A percentile compares a stretch with the other conserved stretches of the same genome.
These are phyloP conservation scores for Vanacampus margaritifer DNA, from an alignment of 2,113 vertebrate species.

Conservation along the genomic window DNA sequence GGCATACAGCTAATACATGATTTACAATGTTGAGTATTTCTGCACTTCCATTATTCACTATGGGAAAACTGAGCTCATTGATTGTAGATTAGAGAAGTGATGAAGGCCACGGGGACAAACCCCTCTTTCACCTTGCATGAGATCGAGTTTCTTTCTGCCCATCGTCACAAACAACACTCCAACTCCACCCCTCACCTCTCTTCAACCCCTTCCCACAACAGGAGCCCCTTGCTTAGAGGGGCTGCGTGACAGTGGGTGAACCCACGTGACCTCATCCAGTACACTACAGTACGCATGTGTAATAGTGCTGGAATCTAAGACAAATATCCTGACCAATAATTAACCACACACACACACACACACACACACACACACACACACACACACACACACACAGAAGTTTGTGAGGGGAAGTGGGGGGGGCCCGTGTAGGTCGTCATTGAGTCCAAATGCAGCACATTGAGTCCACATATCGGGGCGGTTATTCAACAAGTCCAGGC, in stretches of 20 bases:
- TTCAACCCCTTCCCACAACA: slow-evolving; percentile 2
- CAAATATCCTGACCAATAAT: slow-evolving; percentile 1
- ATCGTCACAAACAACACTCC: slow-evolving; percentile 11
- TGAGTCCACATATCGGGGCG: slow-evolving; percentile 1
- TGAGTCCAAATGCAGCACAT: background rate
- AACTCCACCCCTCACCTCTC: slow-evolving; percentile 21
- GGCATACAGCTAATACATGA: background rate
- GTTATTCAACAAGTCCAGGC: slow-evolving; percentile 36
- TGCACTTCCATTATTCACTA: background rate
- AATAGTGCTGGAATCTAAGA: background rate
- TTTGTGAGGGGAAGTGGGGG: background rate
- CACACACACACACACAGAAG: background rate
- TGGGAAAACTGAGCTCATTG: background rate
- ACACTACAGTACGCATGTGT: background rate
- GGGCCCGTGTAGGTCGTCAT: background rate
- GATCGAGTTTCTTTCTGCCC: background rate
- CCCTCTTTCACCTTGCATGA: slow-evolving; percentile 2
- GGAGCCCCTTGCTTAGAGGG: slow-evolving; percentile 33
- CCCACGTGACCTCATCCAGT: background rate
- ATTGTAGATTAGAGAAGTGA: background rate
- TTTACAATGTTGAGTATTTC: background rate
- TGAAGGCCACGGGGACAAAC: slow-evolving; percentile 1
- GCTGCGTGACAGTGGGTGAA: background rate
- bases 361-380: background rate
- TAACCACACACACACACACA: background rate